Evolutionary conservation across 1,140 invertebrate species (phyloP), one percentile per base, ranked within the genome.

Genomic region (Tetraneura akinire): DNA sequence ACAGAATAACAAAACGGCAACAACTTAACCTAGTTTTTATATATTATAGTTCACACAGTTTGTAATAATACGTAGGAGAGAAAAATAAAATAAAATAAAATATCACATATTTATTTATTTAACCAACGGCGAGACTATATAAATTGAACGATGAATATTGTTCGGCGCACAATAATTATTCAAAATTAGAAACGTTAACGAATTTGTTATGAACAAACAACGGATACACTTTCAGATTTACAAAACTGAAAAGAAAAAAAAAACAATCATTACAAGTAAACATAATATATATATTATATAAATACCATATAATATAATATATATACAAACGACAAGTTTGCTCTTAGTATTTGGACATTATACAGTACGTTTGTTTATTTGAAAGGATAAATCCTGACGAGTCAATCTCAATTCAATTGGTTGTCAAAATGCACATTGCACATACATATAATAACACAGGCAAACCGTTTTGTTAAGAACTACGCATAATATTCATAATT

Each of bases 361-460:
- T n/a, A 49, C 45, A 66, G 64, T 47, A 18, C 18, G 42, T 68
- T 68, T 68, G 21, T 45, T 68, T 68, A 70, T 70, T 26, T 49
- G 9, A 49, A 29, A 70, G 23, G 23, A 71, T 51, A 71, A 71
- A 29, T 71, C 68, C 68, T 51, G 68, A 71, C 68, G 11, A 71
- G 47, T 71, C 68, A 29, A 51, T 71, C 23, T 71, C 10, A 9
- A 23, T 29, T 49, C 23, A 71, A 51, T 71, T 26, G n/a, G 21
- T 70, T 70, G 21, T 70, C 49, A 49, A 49, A 29, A 60, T 23
- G 29, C 23, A 49, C 49, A 47, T 47, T 37, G 32, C 32, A 8
- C 8, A 70, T 29, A 49, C 14, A 10, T 1, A 37, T 13, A 68
- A 68, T n/a, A n/a, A n/a, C n/a, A n/a, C 32, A 68, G 64, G 64